A percentile compares a stretch with the other conserved stretches of the same genome.
Conservation (phyloP, 2,888 invertebrate species). For the Nemapogon koenigi region DNA sequence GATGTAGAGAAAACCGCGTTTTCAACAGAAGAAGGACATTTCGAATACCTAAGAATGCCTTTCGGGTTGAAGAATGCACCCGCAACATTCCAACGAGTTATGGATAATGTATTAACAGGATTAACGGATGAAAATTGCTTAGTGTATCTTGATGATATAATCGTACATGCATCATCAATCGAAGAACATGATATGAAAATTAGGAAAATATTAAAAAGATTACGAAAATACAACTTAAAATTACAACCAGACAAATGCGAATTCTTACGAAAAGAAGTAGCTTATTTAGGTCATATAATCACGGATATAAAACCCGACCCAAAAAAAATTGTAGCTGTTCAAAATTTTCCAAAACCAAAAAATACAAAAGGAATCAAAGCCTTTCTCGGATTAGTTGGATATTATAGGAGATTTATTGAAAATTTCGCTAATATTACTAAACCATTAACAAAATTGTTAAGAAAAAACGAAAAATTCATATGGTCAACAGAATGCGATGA, state of each 20-base stretch:
- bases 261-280: slow-evolving; percentile 26
- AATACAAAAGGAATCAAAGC: slow-evolving; percentile 24
- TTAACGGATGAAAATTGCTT: slow-evolving; percentile 20
- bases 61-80: slow-evolving; percentile 24
- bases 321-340: slow-evolving; percentile 21
- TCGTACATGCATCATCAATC: slow-evolving; percentile 21
- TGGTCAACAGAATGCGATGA: slow-evolving; percentile 10
- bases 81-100: slow-evolving; percentile 23
- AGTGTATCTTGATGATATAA: slow-evolving; percentile 25
- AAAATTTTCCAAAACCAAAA: slow-evolving; percentile 23
- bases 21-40: slow-evolving; percentile 20
- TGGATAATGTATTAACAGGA: slow-evolving; percentile 20
- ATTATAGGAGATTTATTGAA: slow-evolving; percentile 24
- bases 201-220: slow-evolving; percentile 20
- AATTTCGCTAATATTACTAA: slow-evolving; percentile 22
- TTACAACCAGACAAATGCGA: slow-evolving; percentile 28
- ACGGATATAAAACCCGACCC: slow-evolving; percentile 28
- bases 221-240: slow-evolving; percentile 20
- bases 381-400: slow-evolving; percentile 24
- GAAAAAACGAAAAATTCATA: slow-evolving; percentile 9
- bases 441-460: slow-evolving; percentile 25
- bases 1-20: slow-evolving; percentile 24
- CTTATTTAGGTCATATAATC: slow-evolving; percentile 31
- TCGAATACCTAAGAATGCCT: slow-evolving; percentile 22
- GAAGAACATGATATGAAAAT: slow-evolving; percentile 25